Evolutionary conservation across 2,113 vertebrate genomes (phyloP).

Genomic region (Anolis carolinensis): DNA sequence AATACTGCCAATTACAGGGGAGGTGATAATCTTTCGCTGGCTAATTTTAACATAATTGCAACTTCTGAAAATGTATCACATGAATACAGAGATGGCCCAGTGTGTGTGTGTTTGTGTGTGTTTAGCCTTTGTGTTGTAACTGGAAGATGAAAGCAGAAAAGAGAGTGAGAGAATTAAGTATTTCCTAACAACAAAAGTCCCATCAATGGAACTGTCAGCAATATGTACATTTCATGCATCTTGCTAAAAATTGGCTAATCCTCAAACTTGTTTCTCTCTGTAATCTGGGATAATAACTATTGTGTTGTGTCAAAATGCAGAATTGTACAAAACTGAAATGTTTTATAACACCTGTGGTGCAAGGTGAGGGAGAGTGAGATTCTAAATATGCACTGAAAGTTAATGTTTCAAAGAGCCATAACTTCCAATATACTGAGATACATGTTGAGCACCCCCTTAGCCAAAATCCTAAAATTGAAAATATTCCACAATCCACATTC

Average conservation of each 20-base stretch:
- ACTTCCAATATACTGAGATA: background rate
- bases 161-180: slow-evolving; percentile 48
- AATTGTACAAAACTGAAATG: background rate
- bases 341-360: background rate
- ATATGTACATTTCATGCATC: slow-evolving; percentile 34
- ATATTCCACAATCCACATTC: no score
- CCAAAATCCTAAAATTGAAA: no score
- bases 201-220: slow-evolving; percentile 46
- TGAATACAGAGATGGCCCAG: slow-evolving; percentile 53
- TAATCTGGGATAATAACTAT: slow-evolving; percentile 32
- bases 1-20: slow-evolving; percentile 4
- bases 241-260: slow-evolving; percentile 33
- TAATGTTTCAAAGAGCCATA: background rate
- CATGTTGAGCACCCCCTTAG: no score
- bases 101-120: slow-evolving; percentile 59
- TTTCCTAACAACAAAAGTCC: slow-evolving; percentile 52
- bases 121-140: slow-evolving; percentile 63
- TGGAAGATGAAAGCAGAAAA: slow-evolving; percentile 46
- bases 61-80: background rate
- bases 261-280: slow-evolving; percentile 28
- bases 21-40: slow-evolving; percentile 40
- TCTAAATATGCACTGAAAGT: background rate
- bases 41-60: slow-evolving; percentile 10
- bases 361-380: background rate
- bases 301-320: background rate